phyloP scores from a whole-genome alignment of 2,888 invertebrate genomes.

The Aleiodes testaceus region DNA sequence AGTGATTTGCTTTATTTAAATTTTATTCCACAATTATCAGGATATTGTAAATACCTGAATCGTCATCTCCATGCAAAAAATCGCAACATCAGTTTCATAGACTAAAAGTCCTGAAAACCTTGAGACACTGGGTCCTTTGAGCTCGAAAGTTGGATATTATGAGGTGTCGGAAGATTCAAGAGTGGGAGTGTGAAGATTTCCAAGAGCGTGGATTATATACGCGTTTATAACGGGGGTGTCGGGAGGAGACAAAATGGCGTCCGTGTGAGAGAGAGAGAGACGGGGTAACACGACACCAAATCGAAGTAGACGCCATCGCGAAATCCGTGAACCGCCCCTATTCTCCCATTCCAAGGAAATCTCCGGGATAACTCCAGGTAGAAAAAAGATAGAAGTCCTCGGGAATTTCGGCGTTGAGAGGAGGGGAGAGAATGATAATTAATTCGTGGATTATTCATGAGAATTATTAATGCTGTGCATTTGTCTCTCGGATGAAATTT shows the following conservation, averaged over 20 bases:
- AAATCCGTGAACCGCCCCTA: conserved; percentile 69
- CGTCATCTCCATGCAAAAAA: too few species aligned
- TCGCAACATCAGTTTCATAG: too few species aligned
- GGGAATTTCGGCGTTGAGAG: neutral
- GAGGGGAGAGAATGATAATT: neutral
- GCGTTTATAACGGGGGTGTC: conserved; percentile 45
- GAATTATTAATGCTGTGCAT: neutral
- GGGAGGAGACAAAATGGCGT: conserved; percentile 71
- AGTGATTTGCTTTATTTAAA: too few species aligned
- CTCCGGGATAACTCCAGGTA: neutral
- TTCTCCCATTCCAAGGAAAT: conserved; percentile 44
- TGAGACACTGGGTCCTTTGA: neutral
- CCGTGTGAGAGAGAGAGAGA: conserved; percentile 48
- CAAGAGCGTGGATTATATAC: conserved; percentile 50
- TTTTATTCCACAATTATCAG: too few species aligned
- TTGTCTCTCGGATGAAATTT: neutral
- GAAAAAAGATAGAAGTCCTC: neutral
- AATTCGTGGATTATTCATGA: neutral
- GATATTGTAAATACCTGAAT: too few species aligned
- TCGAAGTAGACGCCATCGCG: conserved; percentile 73
- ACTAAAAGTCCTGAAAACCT: neutral
- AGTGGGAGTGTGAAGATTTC: conserved; percentile 40
- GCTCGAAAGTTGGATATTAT: neutral
- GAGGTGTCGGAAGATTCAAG: conserved; percentile 17
- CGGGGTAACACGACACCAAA: conserved; percentile 69